A percentile compares a stretch with the other conserved stretches of the same genome.
These are phyloP conservation scores for Sphaeramia orbicularis DNA, from an alignment of 2,797 vertebrate genomes.

Conservation along the genomic window DNA sequence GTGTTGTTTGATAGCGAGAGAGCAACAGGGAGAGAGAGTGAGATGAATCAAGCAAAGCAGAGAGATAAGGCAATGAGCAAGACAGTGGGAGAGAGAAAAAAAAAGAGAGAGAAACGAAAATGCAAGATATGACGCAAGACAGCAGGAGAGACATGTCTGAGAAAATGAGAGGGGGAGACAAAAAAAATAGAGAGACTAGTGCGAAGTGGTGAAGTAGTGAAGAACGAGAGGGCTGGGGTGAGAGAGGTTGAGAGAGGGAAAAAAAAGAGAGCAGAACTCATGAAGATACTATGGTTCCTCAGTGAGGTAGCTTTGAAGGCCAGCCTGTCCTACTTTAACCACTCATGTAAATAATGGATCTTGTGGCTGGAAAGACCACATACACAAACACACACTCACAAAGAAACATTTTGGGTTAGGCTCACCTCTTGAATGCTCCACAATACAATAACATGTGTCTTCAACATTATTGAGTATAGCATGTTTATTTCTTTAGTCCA, in stretches of 20 bases:
- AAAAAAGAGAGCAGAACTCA: constrained; percentile 12
- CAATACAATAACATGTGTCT: no score
- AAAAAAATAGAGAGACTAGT: constrained; percentile 26
- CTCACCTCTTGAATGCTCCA: neutral
- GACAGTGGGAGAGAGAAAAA: constrained; percentile 42
- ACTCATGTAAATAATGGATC: constrained; percentile 65
- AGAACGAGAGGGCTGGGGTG: constrained; percentile 1
- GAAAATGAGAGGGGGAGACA: constrained; percentile 40
- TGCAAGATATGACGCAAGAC: constrained; percentile 55
- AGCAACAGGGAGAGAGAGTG: constrained; percentile 37
- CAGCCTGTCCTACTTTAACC: constrained; percentile 64
- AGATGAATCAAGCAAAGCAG: constrained; percentile 62
- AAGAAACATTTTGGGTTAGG: neutral
- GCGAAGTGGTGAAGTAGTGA: constrained; percentile 25
- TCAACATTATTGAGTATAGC: no score
- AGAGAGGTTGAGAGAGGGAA: constrained; percentile 17
- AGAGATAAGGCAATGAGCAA: constrained; percentile 60
- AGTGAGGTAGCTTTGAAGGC: constrained; percentile 52
- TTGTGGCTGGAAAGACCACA: constrained; percentile 25
- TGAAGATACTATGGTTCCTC: constrained; percentile 32
- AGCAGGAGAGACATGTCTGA: constrained; percentile 34
- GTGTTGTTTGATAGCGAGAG: constrained; percentile 36
- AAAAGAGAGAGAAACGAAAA: constrained; percentile 25
- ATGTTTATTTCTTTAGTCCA: no score
- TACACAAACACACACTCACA: constrained; percentile 8